A percentile compares a stretch with the other conserved stretches of the same genome.
Conservation (phyloP, 1,140 invertebrate genomes). For the Brachionus koreanus region DNA sequence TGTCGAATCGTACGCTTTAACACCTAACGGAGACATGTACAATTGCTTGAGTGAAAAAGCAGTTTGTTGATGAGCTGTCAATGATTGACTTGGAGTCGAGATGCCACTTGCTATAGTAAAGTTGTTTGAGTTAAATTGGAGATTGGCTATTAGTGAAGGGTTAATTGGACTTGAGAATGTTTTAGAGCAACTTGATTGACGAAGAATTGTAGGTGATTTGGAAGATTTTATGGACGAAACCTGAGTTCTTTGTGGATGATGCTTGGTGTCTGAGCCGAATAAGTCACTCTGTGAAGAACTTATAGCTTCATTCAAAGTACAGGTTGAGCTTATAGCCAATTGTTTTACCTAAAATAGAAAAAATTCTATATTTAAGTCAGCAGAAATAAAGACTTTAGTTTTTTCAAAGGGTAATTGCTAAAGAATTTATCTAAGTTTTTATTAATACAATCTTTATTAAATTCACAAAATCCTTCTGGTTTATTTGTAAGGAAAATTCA, state of each 20-base stretch:
- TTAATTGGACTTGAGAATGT: background rate
- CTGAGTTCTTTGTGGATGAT: background rate
- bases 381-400: too few species aligned
- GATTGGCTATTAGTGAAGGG: background rate
- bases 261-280: background rate
- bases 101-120: background rate
- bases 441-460: too few species aligned
- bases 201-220: slow-evolving; percentile 17
- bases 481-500: too few species aligned
- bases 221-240: background rate
- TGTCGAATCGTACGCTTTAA: slow-evolving; percentile 12
- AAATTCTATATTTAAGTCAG: too few species aligned
- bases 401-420: too few species aligned
- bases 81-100: background rate
- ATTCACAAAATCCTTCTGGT: too few species aligned
- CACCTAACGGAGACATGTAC: background rate
- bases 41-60: background rate
- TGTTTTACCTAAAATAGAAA: background rate
- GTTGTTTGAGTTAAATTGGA: background rate
- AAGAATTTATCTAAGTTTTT: too few species aligned
- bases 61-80: background rate
- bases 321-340: background rate
- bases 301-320: background rate
- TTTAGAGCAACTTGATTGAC: background rate
- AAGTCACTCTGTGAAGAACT: slow-evolving; percentile 12